These are phyloP conservation scores for Schrankia costaestrigalis DNA, from an alignment of 2,888 invertebrate genomes.

Conservation along the genomic window DNA sequence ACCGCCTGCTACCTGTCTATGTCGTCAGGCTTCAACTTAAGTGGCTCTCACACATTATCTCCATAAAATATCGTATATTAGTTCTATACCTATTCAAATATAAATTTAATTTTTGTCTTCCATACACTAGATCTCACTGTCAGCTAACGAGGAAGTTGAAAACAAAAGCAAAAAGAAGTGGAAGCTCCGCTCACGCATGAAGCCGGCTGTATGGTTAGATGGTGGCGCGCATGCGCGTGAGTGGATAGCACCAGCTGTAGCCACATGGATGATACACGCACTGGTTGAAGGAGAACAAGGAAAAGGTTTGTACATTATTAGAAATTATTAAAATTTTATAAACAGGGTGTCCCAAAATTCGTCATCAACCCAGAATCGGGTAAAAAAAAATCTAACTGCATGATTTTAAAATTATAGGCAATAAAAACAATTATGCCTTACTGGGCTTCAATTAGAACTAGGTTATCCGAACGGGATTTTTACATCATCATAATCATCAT, in stretches of 20 bases:
- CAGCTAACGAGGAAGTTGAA: slow-evolving; percentile 51
- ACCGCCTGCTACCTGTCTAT: too few species aligned
- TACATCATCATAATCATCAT: too few species aligned
- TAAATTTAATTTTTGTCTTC: background rate
- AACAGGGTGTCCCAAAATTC: too few species aligned
- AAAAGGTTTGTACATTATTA: slow-evolving; percentile 56
- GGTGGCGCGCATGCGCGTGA: slow-evolving; percentile 88
- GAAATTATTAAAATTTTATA: background rate
- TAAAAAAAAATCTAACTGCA: too few species aligned
- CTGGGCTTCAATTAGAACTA: too few species aligned
- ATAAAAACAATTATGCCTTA: too few species aligned
- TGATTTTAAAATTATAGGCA: too few species aligned
- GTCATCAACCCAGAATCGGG: too few species aligned
- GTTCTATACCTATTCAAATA: background rate
- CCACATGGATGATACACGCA: slow-evolving; percentile 86
- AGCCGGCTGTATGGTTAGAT: slow-evolving; percentile 90
- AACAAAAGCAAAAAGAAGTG: slow-evolving; percentile 55
- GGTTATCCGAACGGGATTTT: too few species aligned
- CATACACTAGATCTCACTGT: slow-evolving; percentile 51
- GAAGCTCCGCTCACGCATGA: slow-evolving; percentile 71
- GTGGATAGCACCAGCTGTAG: slow-evolving; percentile 90
- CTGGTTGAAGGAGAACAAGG: slow-evolving; percentile 83
- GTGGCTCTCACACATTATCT: too few species aligned
- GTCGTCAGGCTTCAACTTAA: too few species aligned
- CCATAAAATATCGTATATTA: too few species aligned